These are phyloP conservation scores for Cyphomyrus plagiostoma DNA, from an alignment of 2,113 vertebrate species.

Conservation along the genomic window DNA sequence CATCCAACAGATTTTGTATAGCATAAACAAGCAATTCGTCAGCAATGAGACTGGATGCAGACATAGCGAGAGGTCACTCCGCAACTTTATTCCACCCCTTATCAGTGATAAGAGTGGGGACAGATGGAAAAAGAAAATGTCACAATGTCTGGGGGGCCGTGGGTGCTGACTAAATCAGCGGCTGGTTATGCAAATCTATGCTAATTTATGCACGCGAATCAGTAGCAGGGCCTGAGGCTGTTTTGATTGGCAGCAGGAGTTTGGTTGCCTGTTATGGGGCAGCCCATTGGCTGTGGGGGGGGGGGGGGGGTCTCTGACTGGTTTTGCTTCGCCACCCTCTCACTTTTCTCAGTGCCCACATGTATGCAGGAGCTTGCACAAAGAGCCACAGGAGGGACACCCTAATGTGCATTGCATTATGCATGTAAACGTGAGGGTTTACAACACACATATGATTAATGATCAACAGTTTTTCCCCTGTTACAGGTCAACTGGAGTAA, in stretches of 20 bases:
- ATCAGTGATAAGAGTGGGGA: constrained; percentile 6
- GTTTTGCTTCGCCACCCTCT: constrained; percentile 48
- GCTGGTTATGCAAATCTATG: constrained; percentile 54
- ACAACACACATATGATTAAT: constrained; percentile 19
- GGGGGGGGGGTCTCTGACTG: constrained; percentile 50
- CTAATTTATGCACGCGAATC: constrained; percentile 20
- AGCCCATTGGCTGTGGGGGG: constrained; percentile 50
- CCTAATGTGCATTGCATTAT: constrained; percentile 6
- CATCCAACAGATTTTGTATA: not conserved
- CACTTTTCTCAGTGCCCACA: constrained; percentile 56
- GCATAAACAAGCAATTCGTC: not conserved
- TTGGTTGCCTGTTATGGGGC: constrained; percentile 68
- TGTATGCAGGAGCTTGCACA: constrained; percentile 40
- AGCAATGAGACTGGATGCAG: too few species aligned
- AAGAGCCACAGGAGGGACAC: not conserved
- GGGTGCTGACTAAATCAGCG: constrained; percentile 5
- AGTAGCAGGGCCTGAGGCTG: constrained; percentile 44
- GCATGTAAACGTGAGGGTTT: not conserved
- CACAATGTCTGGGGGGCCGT: constrained; percentile 12
- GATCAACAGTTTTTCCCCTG: constrained; percentile 17
- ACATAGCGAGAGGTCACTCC: not conserved
- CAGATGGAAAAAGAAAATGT: constrained; percentile 15
- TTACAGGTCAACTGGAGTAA: constrained; percentile 17
- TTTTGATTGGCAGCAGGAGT: constrained; percentile 71
- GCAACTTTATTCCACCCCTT: not conserved